These are phyloP conservation scores for Achatina immaculata DNA, from an alignment of 1,140 invertebrate species.

Conservation along the genomic window DNA sequence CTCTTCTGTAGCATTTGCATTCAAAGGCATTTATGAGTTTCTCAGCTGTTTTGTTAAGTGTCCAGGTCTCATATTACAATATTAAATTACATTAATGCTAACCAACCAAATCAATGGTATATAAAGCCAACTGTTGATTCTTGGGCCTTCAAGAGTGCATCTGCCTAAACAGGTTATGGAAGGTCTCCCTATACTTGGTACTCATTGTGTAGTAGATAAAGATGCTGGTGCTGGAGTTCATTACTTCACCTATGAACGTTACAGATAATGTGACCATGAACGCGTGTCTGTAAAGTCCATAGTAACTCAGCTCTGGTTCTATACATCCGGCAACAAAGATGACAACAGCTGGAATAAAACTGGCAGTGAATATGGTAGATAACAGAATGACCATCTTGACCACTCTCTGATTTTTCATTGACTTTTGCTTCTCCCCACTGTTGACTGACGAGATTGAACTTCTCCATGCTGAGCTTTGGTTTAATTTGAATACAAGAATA, in stretches of 20 bases:
- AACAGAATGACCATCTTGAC: not conserved
- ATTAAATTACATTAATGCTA: no score
- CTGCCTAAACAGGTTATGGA: no score
- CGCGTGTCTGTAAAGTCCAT: not conserved
- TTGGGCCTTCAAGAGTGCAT: no score
- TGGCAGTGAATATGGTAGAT: not conserved
- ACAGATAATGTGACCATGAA: not conserved
- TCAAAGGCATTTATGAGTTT: no score
- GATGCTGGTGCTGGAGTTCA: constrained; percentile 1
- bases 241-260: not conserved
- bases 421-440: not conserved
- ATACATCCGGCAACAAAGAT: not conserved
- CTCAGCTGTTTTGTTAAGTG: no score
- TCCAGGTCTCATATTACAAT: no score
- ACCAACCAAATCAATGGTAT: no score
- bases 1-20: no score
- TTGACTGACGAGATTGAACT: not conserved
- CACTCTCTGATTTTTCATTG: not conserved
- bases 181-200: constrained; percentile 5
- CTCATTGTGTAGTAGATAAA: constrained; percentile 13
- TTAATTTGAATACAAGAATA: not conserved
- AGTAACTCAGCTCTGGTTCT: not conserved
- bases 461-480: not conserved
- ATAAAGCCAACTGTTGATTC: no score
- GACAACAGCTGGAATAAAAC: not conserved